These are phyloP conservation scores for Lepidonotus clava DNA, from an alignment of 2,888 invertebrate species.

Conservation along the genomic window DNA sequence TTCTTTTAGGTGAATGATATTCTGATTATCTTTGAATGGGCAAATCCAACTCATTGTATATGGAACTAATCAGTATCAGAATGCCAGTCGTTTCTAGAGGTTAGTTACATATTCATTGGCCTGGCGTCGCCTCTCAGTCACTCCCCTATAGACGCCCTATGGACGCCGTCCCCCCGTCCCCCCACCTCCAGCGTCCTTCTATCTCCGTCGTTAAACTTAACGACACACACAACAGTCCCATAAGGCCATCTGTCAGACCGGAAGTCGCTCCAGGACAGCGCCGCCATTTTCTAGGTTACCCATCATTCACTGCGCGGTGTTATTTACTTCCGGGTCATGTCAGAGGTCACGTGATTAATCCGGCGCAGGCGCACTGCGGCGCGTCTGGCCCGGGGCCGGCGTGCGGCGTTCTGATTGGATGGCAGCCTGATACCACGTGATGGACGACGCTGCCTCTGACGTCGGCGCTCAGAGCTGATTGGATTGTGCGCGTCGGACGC, in stretches of 20 bases:
- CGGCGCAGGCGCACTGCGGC: slow-evolving; percentile 7
- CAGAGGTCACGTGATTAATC: slow-evolving; percentile 41
- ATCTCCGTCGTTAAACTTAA: not conserved
- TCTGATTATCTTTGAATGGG: no score
- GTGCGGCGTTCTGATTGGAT: slow-evolving; percentile 26
- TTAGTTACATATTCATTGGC: no score
- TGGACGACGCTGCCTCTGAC: slow-evolving; percentile 15
- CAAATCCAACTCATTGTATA: no score
- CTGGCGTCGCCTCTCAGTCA: no score
- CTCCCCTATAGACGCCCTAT: no score
- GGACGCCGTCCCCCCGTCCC: not conserved
- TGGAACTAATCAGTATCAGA: no score
- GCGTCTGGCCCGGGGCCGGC: not conserved
- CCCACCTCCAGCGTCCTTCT: not conserved
- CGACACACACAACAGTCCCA: no score
- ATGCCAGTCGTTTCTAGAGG: no score
- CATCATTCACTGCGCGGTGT: not conserved
- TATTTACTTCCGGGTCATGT: slow-evolving; percentile 43
- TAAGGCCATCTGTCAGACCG: not conserved
- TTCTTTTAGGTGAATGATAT: no score
- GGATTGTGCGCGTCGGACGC: not conserved
- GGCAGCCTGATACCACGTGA: slow-evolving; percentile 46
- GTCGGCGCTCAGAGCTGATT: slow-evolving; percentile 6
- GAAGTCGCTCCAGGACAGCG: not conserved
- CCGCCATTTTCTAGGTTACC: not conserved